Evolutionary conservation across 2,113 vertebrate genomes (phyloP).

Genomic region (Podarcis muralis): DNA sequence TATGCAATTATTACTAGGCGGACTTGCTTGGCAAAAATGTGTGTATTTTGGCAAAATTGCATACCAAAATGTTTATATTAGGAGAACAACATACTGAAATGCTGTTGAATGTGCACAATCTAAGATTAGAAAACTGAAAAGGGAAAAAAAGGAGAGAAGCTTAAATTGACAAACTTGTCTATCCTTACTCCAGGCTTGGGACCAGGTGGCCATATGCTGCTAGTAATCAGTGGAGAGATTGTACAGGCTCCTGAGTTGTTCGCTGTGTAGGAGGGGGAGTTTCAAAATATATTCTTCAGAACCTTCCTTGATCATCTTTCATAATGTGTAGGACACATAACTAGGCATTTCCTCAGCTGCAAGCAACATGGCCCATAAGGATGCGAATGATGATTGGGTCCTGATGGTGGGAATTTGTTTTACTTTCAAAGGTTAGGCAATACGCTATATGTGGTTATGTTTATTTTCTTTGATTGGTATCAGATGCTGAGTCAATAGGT

Average conservation of each 20-base stretch:
- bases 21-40: too few relatives aligned
- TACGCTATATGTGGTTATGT: neutral
- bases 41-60: too few relatives aligned
- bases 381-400: fast-evolving
- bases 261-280: neutral
- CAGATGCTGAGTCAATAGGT: constrained; percentile 13
- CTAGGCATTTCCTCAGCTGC: neutral
- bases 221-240: neutral
- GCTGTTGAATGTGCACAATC: too few relatives aligned
- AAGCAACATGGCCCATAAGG: neutral
- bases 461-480: constrained; percentile 32
- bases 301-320: neutral
- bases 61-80: too few relatives aligned
- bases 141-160: too few relatives aligned
- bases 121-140: too few relatives aligned
- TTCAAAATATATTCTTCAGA: neutral
- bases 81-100: too few relatives aligned
- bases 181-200: neutral
- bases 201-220: neutral
- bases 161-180: too few relatives aligned
- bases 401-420: neutral
- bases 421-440: neutral
- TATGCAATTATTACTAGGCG: too few relatives aligned
- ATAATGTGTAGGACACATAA: constrained; percentile 11
- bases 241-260: neutral